Base-by-base conservation (phyloP, 2,888 invertebrate genomes). In the Neoscelio sp. region DNA sequence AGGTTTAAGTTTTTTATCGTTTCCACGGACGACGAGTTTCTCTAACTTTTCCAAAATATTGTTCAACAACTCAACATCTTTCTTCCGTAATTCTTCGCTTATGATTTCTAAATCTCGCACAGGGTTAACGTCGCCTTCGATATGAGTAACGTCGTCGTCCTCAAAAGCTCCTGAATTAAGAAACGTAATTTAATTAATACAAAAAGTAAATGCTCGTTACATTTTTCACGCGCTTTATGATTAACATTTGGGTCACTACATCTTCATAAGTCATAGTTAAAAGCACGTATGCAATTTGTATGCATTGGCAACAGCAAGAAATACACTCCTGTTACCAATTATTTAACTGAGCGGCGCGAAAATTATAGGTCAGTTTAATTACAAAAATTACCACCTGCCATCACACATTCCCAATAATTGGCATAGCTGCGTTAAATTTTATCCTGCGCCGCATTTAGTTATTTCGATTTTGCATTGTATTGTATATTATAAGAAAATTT, bases 101-200 rank as follows among this genome's bases (percentile, higher is more conserved):
- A 99, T 99, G 62, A 99, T 99, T 86, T 98, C 98, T 88, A 99
- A 92, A 91, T 99, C 99, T 64, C 99, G 93, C 0, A 98, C 95
- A 0, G 99, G 99, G 91, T 99, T 95, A 1, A 99, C 98, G 78
- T 99, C 99, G 0, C 99, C 99, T 90, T 99, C 99, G 0, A 99
- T 95, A 89, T 99, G 99, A 50, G 97, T 98, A 0, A 99, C 98
- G 87, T 99, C 98, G 65, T 98, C 97, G 87, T 99, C 98, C 81
- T 99, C 99, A 90, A 99, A 99, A 5, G 97, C 98, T 87, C 98
- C 98, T 98, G n/a, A 75, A 30, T 42, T 33, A 35, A 58, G 13
- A 23, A 46, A 46, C 8, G 2, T 0, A 56, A n/a, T n/a, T n/a
- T n/a, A 20, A 20, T 40, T 15, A 17, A 46, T 2, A 23, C 30